A percentile compares a stretch with the other conserved stretches of the same genome.
These are phyloP conservation scores for Mamestra brassicae DNA, from an alignment of 2,888 invertebrate genomes.

Conservation along the genomic window DNA sequence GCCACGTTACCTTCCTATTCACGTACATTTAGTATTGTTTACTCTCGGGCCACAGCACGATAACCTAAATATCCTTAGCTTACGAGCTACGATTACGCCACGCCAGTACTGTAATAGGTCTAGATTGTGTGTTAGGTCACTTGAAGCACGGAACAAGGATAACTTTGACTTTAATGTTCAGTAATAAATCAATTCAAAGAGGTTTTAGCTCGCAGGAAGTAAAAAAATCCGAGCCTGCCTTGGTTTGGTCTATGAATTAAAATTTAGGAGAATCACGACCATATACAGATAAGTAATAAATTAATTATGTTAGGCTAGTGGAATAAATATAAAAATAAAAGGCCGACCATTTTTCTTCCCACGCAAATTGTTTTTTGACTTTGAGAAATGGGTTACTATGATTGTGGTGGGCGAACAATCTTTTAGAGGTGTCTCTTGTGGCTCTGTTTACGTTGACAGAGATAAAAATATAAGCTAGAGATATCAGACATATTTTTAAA, in stretches of 20 bases:
- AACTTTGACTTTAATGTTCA: slow-evolving; percentile 6
- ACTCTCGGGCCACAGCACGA: slow-evolving; percentile 36
- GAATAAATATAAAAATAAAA: slow-evolving; percentile 31
- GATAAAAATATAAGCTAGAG: slow-evolving; percentile 14
- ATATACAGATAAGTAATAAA: slow-evolving; percentile 9
- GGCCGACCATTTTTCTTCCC: slow-evolving; percentile 38
- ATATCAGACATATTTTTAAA: slow-evolving; percentile 8
- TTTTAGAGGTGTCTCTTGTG: slow-evolving; percentile 22
- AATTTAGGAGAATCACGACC: slow-evolving; percentile 15
- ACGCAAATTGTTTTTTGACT: slow-evolving; percentile 42
- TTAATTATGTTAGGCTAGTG: slow-evolving; percentile 14
- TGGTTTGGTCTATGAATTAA: slow-evolving; percentile 11
- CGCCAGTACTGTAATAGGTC: slow-evolving; percentile 32
- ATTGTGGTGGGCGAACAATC: slow-evolving; percentile 41
- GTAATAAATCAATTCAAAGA: slow-evolving; percentile 18
- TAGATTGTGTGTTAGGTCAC: slow-evolving; percentile 49
- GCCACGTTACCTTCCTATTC: slow-evolving; percentile 28
- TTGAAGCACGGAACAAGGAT: slow-evolving; percentile 28
- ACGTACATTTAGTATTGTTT: slow-evolving; percentile 60
- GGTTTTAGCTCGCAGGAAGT: slow-evolving; percentile 16
- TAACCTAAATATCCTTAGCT: slow-evolving; percentile 61
- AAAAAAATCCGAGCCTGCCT: slow-evolving; percentile 13
- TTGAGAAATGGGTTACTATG: slow-evolving; percentile 51
- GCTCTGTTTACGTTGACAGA: slow-evolving; percentile 24
- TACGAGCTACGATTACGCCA: slow-evolving; percentile 44